Evolutionary conservation across 2,888 invertebrate species (phyloP), one percentile per base, ranked within the genome.

Genomic region (Eristalis pertinax): DNA sequence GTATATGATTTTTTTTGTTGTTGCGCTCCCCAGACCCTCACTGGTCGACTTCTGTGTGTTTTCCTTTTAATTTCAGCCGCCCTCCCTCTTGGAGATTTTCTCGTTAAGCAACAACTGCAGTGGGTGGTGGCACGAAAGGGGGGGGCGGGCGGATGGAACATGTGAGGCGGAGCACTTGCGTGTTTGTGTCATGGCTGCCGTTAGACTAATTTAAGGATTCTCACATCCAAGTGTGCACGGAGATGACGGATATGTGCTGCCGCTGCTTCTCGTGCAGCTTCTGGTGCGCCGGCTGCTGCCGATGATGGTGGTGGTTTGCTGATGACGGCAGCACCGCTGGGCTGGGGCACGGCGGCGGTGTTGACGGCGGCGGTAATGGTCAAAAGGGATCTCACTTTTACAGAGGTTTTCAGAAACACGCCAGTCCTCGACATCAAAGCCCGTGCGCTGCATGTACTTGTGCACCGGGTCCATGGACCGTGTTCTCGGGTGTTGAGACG

Each of bases 201-300:
- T 80, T 83, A 80, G 87, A 74, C 87, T 87, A 87, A 87, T 87
- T 84, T 87, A 84, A 84, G 84, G 87, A 87, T 80, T 76, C 76
- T 68, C 73, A 80, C 56, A 67, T 58, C 43, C 64, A 22, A 19
- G 7, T 32, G 60, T 64, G 29, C 29, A 62, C 43, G n/a, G 58
- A 64, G 73, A 58, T 75, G 72, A 83, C 58, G 80, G 87, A 84
- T 84, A 73, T 77, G 83, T 62, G 50, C 50, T 50, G 50, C 50
- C 43, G n/a, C n/a, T 43, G 43, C 43, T 19, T 3, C 7, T 50
- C 43, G 5, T 50, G 19, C 50, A 50, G 50, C 19, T 50, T 50
- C 50, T 8, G 50, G 7, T 50, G 19, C 43, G 43, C 50, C 50
- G n/a, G 50, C 5, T 1, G 19, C 5, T 4, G 50, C 0, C 35